A percentile compares a stretch with the other conserved stretches of the same genome.
Evolutionary conservation across 2,113 vertebrate species (phyloP).

Genomic region (Megalops atlanticus): DNA sequence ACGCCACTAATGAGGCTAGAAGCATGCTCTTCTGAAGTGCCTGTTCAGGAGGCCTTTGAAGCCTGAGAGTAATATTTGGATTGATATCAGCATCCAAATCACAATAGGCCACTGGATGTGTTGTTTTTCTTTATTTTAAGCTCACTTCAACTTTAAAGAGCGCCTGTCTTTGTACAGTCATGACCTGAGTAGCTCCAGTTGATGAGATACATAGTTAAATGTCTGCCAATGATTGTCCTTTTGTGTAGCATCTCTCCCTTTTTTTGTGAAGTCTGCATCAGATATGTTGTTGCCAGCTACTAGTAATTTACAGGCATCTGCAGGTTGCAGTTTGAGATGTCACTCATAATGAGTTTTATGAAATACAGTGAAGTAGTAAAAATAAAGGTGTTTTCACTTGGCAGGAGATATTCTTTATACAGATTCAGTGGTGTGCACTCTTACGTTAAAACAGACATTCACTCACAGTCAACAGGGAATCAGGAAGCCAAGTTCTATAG

Average conservation of each 20-base stretch:
- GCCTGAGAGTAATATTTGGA: neutral
- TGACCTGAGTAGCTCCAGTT: neutral
- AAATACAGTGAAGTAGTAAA: neutral
- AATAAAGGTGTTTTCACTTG: neutral
- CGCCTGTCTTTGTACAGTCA: neutral
- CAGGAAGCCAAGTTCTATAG: slow-evolving; percentile 23
- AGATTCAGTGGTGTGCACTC: neutral
- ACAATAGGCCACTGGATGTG: neutral
- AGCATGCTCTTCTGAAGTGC: neutral
- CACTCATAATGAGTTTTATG: neutral
- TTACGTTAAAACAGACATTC: neutral
- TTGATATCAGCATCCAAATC: neutral
- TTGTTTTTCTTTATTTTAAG: neutral
- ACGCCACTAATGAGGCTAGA: neutral
- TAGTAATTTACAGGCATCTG: neutral
- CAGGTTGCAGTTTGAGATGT: neutral
- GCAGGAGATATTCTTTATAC: neutral
- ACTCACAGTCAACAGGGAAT: neutral
- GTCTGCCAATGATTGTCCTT: neutral
- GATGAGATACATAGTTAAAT: neutral
- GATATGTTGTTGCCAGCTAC: neutral
- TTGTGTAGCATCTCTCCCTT: neutral
- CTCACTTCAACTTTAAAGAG: neutral
- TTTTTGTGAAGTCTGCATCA: no score
- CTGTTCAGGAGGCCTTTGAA: neutral